These are phyloP conservation scores for Agrotis puta DNA, from an alignment of 2,888 invertebrate genomes.

Conservation along the genomic window DNA sequence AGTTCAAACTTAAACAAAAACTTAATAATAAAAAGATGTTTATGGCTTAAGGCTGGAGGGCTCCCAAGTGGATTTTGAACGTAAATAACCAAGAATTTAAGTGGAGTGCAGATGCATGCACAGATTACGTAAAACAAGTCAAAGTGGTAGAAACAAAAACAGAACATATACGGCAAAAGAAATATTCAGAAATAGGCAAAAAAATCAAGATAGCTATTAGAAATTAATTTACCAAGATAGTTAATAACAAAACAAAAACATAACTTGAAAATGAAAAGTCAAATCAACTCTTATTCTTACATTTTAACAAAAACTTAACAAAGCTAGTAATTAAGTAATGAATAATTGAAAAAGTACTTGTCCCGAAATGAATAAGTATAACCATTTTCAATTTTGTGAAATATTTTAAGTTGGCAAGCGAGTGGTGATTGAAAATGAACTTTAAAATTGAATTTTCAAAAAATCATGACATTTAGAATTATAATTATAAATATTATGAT, in stretches of 20 bases:
- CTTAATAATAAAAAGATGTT: background rate
- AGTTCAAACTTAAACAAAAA: constrained; percentile 33
- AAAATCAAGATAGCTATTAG: background rate
- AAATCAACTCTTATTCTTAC: constrained; percentile 62
- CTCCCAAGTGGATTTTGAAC: constrained; percentile 2
- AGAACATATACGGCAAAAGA: background rate
- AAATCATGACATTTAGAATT: no score
- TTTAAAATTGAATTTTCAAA: background rate
- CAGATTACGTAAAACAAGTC: background rate
- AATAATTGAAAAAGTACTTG: background rate
- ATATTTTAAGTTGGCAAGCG: background rate
- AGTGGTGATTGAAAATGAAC: background rate
- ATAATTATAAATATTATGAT: no score
- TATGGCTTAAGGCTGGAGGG: background rate
- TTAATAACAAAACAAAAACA: constrained; percentile 72
- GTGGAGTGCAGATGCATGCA: background rate
- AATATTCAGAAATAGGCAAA: background rate
- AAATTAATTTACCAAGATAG: background rate
- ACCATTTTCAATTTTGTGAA: constrained; percentile 12
- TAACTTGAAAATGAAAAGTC: constrained; percentile 61
- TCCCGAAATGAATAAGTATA: constrained; percentile 15
- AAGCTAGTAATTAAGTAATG: background rate
- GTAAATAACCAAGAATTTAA: background rate
- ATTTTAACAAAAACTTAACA: constrained; percentile 41
- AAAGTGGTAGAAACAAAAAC: background rate